Evolutionary conservation across 2,888 invertebrate species (phyloP).

Genomic region (Caenorhabditis auriculariae): DNA sequence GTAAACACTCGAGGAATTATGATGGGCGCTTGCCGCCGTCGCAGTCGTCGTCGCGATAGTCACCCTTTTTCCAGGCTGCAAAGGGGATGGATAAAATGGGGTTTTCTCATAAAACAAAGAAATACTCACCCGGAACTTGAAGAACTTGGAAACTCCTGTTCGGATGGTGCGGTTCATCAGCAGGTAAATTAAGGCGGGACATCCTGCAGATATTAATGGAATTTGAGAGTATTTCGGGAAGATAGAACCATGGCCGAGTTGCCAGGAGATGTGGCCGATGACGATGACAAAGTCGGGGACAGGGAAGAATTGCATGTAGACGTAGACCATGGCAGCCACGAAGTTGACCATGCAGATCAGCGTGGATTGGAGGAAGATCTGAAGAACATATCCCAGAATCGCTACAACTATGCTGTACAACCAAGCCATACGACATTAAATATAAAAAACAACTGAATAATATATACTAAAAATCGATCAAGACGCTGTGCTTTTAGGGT

Average conservation of each 20-base stretch:
- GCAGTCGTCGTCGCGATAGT: too few species aligned
- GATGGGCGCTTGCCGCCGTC: too few species aligned
- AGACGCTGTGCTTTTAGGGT: too few species aligned
- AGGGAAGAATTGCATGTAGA: conserved; percentile 43
- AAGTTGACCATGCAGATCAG: conserved; percentile 35
- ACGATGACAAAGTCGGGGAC: conserved; percentile 33
- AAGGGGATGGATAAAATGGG: too few species aligned
- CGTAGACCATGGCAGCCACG: conserved; percentile 37
- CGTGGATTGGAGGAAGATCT: conserved; percentile 37
- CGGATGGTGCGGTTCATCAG: conserved; percentile 36
- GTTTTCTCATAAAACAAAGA: too few species aligned
- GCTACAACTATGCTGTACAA: too few species aligned
- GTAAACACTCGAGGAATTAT: too few species aligned
- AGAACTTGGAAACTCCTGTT: conserved; percentile 13
- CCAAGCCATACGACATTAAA: too few species aligned
- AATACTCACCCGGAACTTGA: conserved; percentile 12
- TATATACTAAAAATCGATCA: too few species aligned
- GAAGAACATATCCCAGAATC: too few species aligned
- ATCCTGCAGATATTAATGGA: conserved; percentile 11
- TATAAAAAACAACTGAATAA: too few species aligned
- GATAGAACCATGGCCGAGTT: conserved; percentile 28
- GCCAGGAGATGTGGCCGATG: conserved; percentile 42
- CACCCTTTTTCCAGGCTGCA: too few species aligned
- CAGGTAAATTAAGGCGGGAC: conserved; percentile 36
- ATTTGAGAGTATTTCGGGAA: background rate